These are phyloP conservation scores for Cydia pomonella DNA, from an alignment of 1,140 invertebrate species.

Conservation along the genomic window DNA sequence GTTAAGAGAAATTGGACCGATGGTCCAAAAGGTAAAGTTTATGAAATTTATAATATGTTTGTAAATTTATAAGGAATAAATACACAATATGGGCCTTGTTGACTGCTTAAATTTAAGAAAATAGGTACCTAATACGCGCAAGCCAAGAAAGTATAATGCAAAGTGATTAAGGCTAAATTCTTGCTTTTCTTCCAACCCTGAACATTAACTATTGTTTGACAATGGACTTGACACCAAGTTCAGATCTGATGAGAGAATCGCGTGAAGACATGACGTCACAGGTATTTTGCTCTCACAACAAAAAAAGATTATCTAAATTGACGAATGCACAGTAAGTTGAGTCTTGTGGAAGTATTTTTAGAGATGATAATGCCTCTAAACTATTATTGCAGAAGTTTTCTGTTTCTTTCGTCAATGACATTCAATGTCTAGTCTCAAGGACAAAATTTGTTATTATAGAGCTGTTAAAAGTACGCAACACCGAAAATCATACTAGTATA, in stretches of 20 bases:
- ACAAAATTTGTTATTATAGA: neutral
- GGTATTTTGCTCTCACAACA: neutral
- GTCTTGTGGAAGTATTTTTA: neutral
- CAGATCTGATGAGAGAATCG: conserved; percentile 11
- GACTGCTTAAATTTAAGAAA: no score
- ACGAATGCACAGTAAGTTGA: neutral
- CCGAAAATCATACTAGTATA: neutral
- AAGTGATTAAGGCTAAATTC: neutral
- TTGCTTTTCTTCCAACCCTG: neutral
- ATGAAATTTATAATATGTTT: no score
- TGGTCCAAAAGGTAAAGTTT: no score
- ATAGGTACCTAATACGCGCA: no score
- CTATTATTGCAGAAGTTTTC: neutral
- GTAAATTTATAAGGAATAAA: no score
- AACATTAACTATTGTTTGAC: conserved; percentile 11
- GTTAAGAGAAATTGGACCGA: no score
- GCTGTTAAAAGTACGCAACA: neutral
- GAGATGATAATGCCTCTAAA: neutral
- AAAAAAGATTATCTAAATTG: neutral
- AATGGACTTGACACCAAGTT: conserved; percentile 28
- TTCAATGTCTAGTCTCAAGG: neutral
- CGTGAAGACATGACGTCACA: conserved; percentile 5
- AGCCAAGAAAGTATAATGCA: neutral
- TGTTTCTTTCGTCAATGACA: neutral
- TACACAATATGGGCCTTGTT: no score